phyloP scores from a whole-genome alignment of 2,797 vertebrate genomes.

The Eupleurogrammus muticus region DNA sequence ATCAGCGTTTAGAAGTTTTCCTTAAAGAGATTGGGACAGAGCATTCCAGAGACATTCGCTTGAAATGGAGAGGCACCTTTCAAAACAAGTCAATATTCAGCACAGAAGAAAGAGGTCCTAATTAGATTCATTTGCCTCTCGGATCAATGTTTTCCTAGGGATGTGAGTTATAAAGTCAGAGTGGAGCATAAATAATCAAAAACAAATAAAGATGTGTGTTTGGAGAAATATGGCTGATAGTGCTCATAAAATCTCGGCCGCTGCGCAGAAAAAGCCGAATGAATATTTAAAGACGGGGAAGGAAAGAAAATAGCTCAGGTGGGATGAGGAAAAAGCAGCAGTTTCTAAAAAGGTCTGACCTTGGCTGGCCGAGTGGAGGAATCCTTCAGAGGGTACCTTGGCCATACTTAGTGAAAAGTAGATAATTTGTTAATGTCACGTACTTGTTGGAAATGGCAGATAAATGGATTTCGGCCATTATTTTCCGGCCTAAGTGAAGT shows the following conservation, averaged over 20 bases:
- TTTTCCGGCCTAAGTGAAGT: slow-evolving; percentile 89
- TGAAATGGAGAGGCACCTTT: slow-evolving; percentile 85
- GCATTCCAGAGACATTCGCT: slow-evolving; percentile 82
- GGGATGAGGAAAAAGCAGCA: slow-evolving; percentile 60
- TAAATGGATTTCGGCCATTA: slow-evolving; percentile 92
- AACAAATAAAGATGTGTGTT: slow-evolving; percentile 88
- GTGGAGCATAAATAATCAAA: slow-evolving; percentile 88
- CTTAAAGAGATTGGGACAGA: slow-evolving; percentile 79
- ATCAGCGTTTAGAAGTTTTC: slow-evolving; percentile 78
- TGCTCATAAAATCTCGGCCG: slow-evolving; percentile 83
- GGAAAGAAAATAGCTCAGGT: slow-evolving; percentile 79
- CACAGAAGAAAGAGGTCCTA: slow-evolving; percentile 85
- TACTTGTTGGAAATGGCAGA: slow-evolving; percentile 91
- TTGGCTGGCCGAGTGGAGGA: slow-evolving; percentile 82
- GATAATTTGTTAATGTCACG: slow-evolving; percentile 91
- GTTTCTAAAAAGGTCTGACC: slow-evolving; percentile 86
- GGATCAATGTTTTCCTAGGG: slow-evolving; percentile 87
- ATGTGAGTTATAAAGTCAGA: slow-evolving; percentile 85
- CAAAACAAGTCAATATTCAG: slow-evolving; percentile 87
- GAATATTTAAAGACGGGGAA: slow-evolving; percentile 89
- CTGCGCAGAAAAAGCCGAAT: slow-evolving; percentile 79
- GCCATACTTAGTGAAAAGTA: slow-evolving; percentile 90
- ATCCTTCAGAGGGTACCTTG: slow-evolving; percentile 88
- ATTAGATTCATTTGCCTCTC: slow-evolving; percentile 87
- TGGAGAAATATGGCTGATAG: slow-evolving; percentile 84